phyloP scores from a whole-genome alignment of 2,888 invertebrate genomes.

The Allolobophora icterica region DNA sequence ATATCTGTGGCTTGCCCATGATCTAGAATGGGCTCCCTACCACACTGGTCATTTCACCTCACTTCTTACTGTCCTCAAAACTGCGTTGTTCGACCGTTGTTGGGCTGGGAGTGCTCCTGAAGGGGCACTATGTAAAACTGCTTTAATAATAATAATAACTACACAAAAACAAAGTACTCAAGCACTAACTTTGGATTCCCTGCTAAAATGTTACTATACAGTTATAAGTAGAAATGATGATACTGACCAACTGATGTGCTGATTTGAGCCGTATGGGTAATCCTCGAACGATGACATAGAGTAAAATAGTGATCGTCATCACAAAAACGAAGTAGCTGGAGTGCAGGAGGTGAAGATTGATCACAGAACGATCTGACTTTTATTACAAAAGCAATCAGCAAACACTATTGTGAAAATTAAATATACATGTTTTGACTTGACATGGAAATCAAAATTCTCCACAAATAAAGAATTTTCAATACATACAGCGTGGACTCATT shows the following conservation, averaged over 20 bases:
- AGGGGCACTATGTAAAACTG: no score
- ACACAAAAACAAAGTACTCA: background rate
- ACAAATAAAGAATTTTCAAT: slow-evolving; percentile 31
- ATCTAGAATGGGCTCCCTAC: no score
- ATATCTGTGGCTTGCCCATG: no score
- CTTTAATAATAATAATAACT: no score
- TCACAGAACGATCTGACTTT: slow-evolving; percentile 64
- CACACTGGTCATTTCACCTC: no score
- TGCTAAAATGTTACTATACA: background rate
- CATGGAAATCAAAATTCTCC: background rate
- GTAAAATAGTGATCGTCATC: slow-evolving; percentile 64
- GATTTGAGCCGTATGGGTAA: slow-evolving; percentile 40
- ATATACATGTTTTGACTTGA: background rate
- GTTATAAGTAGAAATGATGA: background rate
- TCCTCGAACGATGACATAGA: slow-evolving; percentile 63
- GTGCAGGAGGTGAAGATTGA: slow-evolving; percentile 65
- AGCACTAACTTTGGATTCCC: background rate
- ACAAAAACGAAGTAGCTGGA: slow-evolving; percentile 66
- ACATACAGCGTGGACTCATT: no score
- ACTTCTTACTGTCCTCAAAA: no score
- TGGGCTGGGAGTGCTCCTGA: no score
- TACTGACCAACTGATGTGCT: background rate
- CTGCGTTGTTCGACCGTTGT: no score
- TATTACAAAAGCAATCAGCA: slow-evolving; percentile 40
- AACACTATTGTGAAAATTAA: background rate